Conservation (phyloP, 2,888 invertebrate genomes). For the Eugnorisma glareosa region DNA sequence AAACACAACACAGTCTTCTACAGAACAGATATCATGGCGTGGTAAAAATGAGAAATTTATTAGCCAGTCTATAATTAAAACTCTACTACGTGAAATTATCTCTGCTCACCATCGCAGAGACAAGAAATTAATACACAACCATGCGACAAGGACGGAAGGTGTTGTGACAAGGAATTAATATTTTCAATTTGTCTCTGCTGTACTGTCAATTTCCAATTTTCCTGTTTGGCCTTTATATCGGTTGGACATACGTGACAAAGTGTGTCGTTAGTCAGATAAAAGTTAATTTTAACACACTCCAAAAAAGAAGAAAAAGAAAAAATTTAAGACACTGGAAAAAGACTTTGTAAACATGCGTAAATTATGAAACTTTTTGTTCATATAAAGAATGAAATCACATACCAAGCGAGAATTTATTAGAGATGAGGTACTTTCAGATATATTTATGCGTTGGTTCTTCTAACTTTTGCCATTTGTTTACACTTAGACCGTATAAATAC, state of each 20-base stretch:
- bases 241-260: background rate
- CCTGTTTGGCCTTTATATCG: background rate
- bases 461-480: background rate
- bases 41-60: slow-evolving; percentile 45
- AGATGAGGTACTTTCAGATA: background rate
- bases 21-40: background rate
- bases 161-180: slow-evolving; percentile 75
- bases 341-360: background rate
- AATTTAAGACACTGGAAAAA: background rate
- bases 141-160: too few relatives aligned
- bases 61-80: slow-evolving; percentile 67
- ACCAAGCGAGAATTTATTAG: background rate
- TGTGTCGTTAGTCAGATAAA: background rate
- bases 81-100: slow-evolving; percentile 70
- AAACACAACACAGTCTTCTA: background rate
- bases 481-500: background rate
- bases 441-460: background rate
- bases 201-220: background rate
- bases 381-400: background rate
- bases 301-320: background rate
- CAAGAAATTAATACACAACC: too few relatives aligned
- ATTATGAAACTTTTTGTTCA: background rate
- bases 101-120: slow-evolving; percentile 63
- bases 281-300: background rate
- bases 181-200: slow-evolving; percentile 31